Conservation (phyloP, 1,140 invertebrate species). For the Magallana gigas region DNA sequence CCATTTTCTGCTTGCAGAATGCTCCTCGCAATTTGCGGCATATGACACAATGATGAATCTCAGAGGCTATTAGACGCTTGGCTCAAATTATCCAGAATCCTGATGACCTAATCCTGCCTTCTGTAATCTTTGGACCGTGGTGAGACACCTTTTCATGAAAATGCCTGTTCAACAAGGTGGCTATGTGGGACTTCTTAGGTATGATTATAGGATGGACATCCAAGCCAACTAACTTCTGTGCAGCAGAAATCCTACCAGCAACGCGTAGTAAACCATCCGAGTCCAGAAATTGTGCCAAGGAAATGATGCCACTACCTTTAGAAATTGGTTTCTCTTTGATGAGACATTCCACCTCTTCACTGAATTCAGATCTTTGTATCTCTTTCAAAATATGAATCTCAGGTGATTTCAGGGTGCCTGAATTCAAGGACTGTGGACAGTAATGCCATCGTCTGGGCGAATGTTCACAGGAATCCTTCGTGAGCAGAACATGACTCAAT, state of each 20-base stretch:
- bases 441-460: not conserved
- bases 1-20: not conserved
- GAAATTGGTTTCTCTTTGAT: not conserved
- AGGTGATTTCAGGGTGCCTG: not conserved
- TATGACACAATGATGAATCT: conserved; percentile 5
- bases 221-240: no score
- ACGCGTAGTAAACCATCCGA: no score
- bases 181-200: conserved; percentile 32
- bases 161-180: not conserved
- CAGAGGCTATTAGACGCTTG: conserved; percentile 34
- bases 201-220: no score
- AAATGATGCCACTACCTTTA: not conserved
- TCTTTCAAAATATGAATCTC: not conserved
- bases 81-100: conserved; percentile 50
- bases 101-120: conserved; percentile 21
- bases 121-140: not conserved
- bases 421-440: conserved; percentile 1
- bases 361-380: not conserved
- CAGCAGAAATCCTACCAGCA: no score
- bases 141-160: conserved; percentile 27
- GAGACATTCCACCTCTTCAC: not conserved
- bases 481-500: not conserved
- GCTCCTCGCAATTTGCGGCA: not conserved
- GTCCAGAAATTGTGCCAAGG: not conserved
- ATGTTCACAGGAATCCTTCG: not conserved